A percentile compares a stretch with the other conserved stretches of the same genome.
These are phyloP conservation scores for Nomada lathburiana DNA, from an alignment of 2,888 invertebrate genomes.

Conservation along the genomic window DNA sequence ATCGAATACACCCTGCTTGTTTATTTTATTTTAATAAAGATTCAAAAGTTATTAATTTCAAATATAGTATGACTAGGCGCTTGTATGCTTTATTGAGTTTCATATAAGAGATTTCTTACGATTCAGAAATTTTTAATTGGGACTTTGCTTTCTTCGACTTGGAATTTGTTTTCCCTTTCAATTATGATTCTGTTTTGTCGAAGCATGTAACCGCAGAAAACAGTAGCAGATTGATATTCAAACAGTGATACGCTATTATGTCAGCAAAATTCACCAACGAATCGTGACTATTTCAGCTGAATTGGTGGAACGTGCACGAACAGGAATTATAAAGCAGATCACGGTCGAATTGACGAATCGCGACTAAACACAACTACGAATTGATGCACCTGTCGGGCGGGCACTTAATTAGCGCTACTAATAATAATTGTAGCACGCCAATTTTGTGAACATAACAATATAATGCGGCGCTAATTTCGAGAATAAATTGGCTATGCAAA, in stretches of 20 bases:
- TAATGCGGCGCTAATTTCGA: no score
- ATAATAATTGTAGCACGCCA: background rate
- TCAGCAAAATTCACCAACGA: constrained; percentile 32
- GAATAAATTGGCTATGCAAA: no score
- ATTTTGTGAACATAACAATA: no score
- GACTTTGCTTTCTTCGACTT: background rate
- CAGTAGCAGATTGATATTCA: constrained; percentile 17
- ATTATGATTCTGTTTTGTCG: background rate
- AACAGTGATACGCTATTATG: constrained; percentile 16
- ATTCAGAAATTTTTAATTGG: no score
- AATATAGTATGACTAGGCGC: no score
- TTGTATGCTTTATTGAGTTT: no score
- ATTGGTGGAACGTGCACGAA: constrained; percentile 31
- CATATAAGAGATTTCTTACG: no score
- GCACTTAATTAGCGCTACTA: background rate
- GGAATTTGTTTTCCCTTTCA: background rate
- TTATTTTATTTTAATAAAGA: no score
- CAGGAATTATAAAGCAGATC: constrained; percentile 44
- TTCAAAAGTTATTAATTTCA: no score
- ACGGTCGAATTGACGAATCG: constrained; percentile 25
- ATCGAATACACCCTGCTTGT: no score
- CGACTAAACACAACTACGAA: constrained; percentile 35
- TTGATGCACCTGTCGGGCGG: constrained; percentile 8
- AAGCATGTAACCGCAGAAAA: constrained; percentile 14
- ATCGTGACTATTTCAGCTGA: constrained; percentile 42